Base-by-base conservation (phyloP, 2,113 vertebrate genomes). In the Xiphophorus couchianus region DNA sequence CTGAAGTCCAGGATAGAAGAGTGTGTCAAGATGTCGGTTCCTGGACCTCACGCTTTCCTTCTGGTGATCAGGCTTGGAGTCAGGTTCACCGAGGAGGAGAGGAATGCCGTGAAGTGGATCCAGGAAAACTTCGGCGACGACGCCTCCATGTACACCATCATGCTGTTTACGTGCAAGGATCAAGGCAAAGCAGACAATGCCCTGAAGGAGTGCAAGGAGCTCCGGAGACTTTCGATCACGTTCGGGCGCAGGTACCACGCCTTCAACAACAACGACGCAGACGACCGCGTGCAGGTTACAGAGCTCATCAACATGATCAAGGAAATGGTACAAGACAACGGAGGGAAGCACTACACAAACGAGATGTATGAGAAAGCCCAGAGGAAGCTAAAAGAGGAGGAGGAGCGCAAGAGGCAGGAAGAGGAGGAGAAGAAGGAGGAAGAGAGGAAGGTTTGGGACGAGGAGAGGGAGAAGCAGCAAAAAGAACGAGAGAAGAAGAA, bases 81-180 rank as follows among this genome's bases (percentile, higher is more conserved):
- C 1, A 85, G 88, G 58, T 92, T 93, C 84, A 94, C 94, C 0
- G 87, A 94, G 0, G 92, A 94, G 30, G 91, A 94, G n/a, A 77
- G 81, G 17, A 84, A 93, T 1, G 81, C 93, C 1, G 83, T 93
- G 3, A 91, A 90, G 69, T 91, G 90, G 91, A 91, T 94, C 88
- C 89, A 90, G 86, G 79, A 95, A n/a, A 94, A 93, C 82, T 94
- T 95, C 86, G 94, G 93, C 5, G 88, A 86, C 0, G 89, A 92
- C 2, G 90, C 88, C 35, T 83, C 90, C 73, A 86, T 89, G 81
- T 94, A 94, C 84, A 93, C 90, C 19, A 91, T 95, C 37, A 76
- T 94, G 83, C 76, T 95, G 71, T 95, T 95, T 58, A 94, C 93
- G 0, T 84, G 82, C 33, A 92, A 90, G 67, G 94, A 95, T 61